Evolutionary conservation across 2,113 vertebrate species (phyloP).

Genomic region (Chloroceryle aenea): DNA sequence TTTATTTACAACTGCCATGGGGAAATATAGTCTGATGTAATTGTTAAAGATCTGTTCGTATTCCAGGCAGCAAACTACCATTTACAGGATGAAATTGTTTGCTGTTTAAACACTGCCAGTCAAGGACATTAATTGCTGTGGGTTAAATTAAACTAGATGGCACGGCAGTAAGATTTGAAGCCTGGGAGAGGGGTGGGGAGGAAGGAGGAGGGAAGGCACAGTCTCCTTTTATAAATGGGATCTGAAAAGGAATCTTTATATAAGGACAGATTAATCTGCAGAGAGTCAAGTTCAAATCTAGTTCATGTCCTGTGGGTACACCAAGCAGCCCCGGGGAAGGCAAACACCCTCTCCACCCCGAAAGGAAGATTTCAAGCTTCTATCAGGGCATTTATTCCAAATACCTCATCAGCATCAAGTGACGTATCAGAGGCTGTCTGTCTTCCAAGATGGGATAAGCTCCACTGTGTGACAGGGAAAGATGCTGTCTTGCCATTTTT

Average conservation of each 20-base stretch:
- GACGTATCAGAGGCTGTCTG: not conserved
- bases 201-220: not conserved
- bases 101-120: constrained; percentile 67
- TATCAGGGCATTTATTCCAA: not conserved
- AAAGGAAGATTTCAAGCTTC: not conserved
- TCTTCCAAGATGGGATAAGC: not conserved
- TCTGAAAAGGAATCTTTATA: constrained; percentile 42
- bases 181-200: not conserved
- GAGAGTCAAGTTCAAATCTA: constrained; percentile 21
- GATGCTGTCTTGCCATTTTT: not conserved
- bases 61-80: constrained; percentile 44
- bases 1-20: constrained; percentile 15
- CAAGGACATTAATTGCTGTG: constrained; percentile 74
- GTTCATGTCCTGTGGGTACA: not conserved
- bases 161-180: constrained; percentile 47
- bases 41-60: constrained; percentile 33
- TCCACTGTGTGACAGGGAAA: not conserved
- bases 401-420: not conserved
- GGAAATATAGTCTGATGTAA: constrained; percentile 56
- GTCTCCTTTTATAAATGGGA: constrained; percentile 45
- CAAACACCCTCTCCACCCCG: not conserved
- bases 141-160: constrained; percentile 71
- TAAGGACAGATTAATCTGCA: not conserved
- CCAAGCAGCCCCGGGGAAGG: not conserved
- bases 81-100: constrained; percentile 67